Base-by-base conservation (phyloP, 2,888 invertebrate genomes). In the Tetropium fuscum region DNA sequence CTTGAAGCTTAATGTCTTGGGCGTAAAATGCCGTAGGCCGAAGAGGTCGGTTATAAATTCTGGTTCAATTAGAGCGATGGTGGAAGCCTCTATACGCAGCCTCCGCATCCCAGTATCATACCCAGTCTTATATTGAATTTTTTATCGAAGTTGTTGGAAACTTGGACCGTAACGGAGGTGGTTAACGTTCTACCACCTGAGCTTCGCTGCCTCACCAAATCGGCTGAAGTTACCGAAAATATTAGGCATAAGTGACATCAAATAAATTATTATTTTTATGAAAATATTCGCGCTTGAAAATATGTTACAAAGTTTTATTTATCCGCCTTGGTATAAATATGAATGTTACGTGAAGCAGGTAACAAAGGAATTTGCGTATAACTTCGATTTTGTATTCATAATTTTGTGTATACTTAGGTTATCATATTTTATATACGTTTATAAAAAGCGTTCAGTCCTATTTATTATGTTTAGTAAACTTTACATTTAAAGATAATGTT, bases 181-280 rank as follows among this genome's bases (percentile, higher is more conserved):
- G 60, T 70, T 65, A 66, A 66, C 68, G 63, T 67, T 58, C 62
- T 60, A 58, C 67, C 70, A 71, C 71, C 71, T 70, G 70, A 69
- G 67, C 65, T 69, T 69, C 63, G 53, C 66, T 51, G 64, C 44
- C 48, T 54, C 59, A 40, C 34, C n/a, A 55, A 62, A 66, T 66
- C 63, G 53, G 51, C 54, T 49, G 36, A 56, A 61, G 48, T 63
- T 60, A 60, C 54, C 60, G 54, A 40, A 62, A 64, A 63, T 65
- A 58, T 60, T 55, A 44, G 56, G 53, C 34, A 20, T 48, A 59
- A 59, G 49, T 49, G 63, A 63, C 63, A 59, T 53, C 48, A 44
- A 56, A 63, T 59, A 59, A 63, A 63, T 63, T 58, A 51, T 63
- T 56, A 53, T 59, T 53, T 58, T 59, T 49, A 40, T 43, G 63